These are phyloP conservation scores for Uria lomvia DNA, from an alignment of 2,113 vertebrate genomes.

Conservation along the genomic window DNA sequence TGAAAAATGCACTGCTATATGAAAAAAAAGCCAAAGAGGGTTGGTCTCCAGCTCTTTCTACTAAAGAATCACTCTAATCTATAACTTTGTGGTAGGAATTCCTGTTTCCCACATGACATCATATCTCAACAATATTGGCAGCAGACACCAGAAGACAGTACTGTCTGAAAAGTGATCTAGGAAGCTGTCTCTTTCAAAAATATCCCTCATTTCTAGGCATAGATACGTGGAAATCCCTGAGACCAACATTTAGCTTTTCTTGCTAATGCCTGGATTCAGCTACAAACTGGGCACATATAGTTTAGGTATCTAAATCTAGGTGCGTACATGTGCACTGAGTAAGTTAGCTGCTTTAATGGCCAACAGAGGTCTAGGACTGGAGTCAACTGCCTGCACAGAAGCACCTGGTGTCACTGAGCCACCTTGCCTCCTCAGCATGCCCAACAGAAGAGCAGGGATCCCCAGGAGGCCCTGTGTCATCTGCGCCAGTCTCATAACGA, in stretches of 20 bases:
- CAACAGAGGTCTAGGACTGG: neutral
- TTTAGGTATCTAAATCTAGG: neutral
- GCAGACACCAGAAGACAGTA: neutral
- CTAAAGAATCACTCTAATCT: neutral
- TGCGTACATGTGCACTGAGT: too few species aligned
- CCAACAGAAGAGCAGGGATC: neutral
- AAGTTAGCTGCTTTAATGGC: neutral
- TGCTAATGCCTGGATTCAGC: neutral
- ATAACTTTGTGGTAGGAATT: neutral
- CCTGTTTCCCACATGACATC: neutral
- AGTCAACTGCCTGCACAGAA: fast-evolving
- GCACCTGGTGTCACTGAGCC: neutral
- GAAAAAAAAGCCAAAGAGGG: neutral
- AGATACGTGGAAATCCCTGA: neutral
- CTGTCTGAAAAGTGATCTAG: neutral
- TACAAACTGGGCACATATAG: neutral
- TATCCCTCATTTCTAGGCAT: neutral
- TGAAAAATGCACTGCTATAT: neutral
- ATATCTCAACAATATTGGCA: neutral
- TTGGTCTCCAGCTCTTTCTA: neutral
- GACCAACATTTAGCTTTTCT: neutral
- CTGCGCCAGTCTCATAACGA: neutral
- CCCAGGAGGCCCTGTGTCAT: neutral
- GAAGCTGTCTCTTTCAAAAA: neutral
- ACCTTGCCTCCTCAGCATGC: neutral